These are phyloP conservation scores for Cyanistes caeruleus DNA, from an alignment of 2,113 vertebrate genomes.

Conservation along the genomic window DNA sequence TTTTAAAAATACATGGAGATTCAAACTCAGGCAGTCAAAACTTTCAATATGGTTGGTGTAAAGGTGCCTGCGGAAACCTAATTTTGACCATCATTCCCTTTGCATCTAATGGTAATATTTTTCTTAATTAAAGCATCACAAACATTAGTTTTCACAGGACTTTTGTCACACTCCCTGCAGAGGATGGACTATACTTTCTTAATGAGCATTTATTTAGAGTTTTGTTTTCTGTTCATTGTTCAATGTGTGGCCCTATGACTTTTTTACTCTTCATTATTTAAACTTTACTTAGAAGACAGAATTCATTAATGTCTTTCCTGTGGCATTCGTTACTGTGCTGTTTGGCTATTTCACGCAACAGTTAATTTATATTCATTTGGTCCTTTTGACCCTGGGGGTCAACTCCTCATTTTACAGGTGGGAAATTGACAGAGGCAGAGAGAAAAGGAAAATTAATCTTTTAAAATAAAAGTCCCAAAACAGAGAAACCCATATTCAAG, in stretches of 20 bases:
- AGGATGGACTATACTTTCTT: background rate
- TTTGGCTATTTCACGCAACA: background rate
- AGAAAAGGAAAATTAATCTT: background rate
- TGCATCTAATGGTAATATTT: background rate
- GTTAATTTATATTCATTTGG: background rate
- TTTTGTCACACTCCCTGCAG: background rate
- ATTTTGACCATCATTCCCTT: background rate
- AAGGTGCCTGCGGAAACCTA: background rate
- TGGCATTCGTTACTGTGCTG: background rate
- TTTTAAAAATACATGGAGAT: background rate
- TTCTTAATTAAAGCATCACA: background rate
- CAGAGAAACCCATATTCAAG: background rate
- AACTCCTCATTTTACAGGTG: background rate
- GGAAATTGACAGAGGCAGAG: background rate
- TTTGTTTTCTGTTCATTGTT: background rate
- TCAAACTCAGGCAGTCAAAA: background rate
- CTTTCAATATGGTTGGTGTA: background rate
- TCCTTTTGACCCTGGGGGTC: background rate
- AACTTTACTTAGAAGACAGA: background rate
- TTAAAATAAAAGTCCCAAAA: background rate
- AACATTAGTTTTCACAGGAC: background rate
- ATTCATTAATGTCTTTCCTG: background rate
- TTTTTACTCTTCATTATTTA: background rate
- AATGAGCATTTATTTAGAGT: background rate
- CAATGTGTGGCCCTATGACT: background rate